Conservation (phyloP, 53 echinoderm and acorn worm genomes). For the Crossaster papposus region DNA sequence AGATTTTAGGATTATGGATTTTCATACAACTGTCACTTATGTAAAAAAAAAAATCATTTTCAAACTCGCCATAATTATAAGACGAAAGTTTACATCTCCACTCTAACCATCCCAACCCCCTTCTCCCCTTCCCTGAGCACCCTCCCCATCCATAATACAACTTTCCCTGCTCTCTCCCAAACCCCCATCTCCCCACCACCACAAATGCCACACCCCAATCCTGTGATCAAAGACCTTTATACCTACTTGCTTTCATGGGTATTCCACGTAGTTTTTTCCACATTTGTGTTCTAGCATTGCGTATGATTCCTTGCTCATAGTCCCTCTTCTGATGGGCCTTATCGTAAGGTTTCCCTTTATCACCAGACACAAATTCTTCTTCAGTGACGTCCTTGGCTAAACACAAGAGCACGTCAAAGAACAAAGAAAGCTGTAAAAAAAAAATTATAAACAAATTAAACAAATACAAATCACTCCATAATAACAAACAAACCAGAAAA, state of each 20-base stretch:
- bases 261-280: conserved; percentile 84
- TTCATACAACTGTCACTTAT: too few relatives aligned
- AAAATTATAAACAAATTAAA: background rate
- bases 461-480: background rate
- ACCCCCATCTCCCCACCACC: too few relatives aligned
- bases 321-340: conserved; percentile 62
- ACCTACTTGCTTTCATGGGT: conserved; percentile 84
- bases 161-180: too few relatives aligned
- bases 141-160: too few relatives aligned
- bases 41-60: too few relatives aligned
- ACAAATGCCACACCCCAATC: background rate
- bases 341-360: conserved; percentile 75
- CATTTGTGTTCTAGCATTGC: conserved; percentile 67
- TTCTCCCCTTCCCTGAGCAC: too few relatives aligned
- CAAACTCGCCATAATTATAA: too few relatives aligned
- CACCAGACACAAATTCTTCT: conserved; percentile 85
- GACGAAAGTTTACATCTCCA: too few relatives aligned
- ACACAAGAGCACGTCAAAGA: conserved; percentile 91
- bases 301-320: conserved; percentile 52
- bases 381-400: conserved; percentile 70
- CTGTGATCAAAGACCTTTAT: background rate
- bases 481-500: background rate
- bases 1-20: background rate
- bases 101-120: too few relatives aligned
- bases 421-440: conserved; percentile 77